Evolutionary conservation across 2,888 invertebrate species (phyloP).

Genomic region (Orchestes rusci): DNA sequence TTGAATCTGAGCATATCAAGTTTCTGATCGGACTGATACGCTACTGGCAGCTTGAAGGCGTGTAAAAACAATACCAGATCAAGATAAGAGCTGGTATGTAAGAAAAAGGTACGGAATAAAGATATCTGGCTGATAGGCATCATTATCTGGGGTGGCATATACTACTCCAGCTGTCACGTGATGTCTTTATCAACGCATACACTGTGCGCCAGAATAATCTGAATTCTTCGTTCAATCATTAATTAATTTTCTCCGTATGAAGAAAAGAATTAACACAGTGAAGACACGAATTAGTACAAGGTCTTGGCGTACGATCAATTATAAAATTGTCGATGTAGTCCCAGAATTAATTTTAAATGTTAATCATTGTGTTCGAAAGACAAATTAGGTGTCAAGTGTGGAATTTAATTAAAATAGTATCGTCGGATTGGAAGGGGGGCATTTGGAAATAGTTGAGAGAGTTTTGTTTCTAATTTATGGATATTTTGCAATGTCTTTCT

Average conservation of each 20-base stretch:
- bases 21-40: slow-evolving; percentile 13
- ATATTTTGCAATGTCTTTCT: too few relatives aligned
- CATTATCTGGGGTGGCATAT: slow-evolving; percentile 26
- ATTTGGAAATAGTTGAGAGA: too few relatives aligned
- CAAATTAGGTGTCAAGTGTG: slow-evolving; percentile 22
- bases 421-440: too few relatives aligned
- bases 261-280: slow-evolving; percentile 17
- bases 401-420: slow-evolving; percentile 21
- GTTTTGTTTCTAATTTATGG: too few relatives aligned
- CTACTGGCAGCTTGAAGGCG: slow-evolving; percentile 19
- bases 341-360: slow-evolving; percentile 21
- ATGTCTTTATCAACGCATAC: too few relatives aligned
- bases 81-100: slow-evolving; percentile 20
- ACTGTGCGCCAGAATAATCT: too few relatives aligned
- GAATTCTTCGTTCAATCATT: slow-evolving; percentile 10
- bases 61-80: slow-evolving; percentile 24
- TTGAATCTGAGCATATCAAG: too few relatives aligned
- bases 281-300: slow-evolving; percentile 19
- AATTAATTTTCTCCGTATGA: slow-evolving; percentile 16
- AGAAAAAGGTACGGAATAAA: slow-evolving; percentile 22
- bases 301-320: slow-evolving; percentile 19
- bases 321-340: slow-evolving; percentile 21
- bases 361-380: slow-evolving; percentile 22
- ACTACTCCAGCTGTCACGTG: slow-evolving; percentile 23
- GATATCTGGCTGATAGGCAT: slow-evolving; percentile 26